A percentile compares a stretch with the other conserved stretches of the same genome.
phyloP scores from a whole-genome alignment of 2,888 invertebrate genomes.

The Acanthosepion esculentum region DNA sequence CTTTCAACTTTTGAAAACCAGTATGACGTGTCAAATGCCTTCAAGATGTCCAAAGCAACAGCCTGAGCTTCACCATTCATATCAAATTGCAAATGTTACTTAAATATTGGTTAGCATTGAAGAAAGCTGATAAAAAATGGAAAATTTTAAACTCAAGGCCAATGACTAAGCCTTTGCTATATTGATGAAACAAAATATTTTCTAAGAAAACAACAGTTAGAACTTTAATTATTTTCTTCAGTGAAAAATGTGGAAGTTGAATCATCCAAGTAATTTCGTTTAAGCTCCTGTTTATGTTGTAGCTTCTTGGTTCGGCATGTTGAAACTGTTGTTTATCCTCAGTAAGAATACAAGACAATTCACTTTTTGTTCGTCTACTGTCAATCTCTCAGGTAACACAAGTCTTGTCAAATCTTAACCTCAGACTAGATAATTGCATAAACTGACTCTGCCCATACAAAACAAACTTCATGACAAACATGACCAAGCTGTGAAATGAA shows the following conservation, averaged over 20 bases:
- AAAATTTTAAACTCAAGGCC: neutral
- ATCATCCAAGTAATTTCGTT: neutral
- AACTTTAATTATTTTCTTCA: neutral
- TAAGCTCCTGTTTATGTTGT: too few relatives aligned
- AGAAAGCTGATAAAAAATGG: too few relatives aligned
- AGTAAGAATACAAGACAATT: neutral
- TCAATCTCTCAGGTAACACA: neutral
- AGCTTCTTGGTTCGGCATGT: too few relatives aligned
- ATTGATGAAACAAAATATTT: neutral
- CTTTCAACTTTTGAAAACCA: too few relatives aligned
- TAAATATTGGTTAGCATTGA: too few relatives aligned
- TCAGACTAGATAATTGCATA: neutral
- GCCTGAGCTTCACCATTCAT: too few relatives aligned
- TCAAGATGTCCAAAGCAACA: too few relatives aligned
- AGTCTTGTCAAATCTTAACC: neutral
- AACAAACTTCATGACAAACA: too few relatives aligned
- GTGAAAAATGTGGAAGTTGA: neutral
- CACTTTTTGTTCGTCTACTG: neutral
- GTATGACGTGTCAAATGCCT: too few relatives aligned
- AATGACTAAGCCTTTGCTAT: neutral
- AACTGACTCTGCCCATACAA: neutral
- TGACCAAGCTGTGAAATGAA: too few relatives aligned
- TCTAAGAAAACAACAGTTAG: neutral
- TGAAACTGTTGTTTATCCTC: neutral
- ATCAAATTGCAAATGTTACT: too few relatives aligned